Evolutionary conservation across 2,888 invertebrate species (phyloP), one percentile per base, ranked within the genome.

Genomic region (Rhimphoctona megacephalus): DNA sequence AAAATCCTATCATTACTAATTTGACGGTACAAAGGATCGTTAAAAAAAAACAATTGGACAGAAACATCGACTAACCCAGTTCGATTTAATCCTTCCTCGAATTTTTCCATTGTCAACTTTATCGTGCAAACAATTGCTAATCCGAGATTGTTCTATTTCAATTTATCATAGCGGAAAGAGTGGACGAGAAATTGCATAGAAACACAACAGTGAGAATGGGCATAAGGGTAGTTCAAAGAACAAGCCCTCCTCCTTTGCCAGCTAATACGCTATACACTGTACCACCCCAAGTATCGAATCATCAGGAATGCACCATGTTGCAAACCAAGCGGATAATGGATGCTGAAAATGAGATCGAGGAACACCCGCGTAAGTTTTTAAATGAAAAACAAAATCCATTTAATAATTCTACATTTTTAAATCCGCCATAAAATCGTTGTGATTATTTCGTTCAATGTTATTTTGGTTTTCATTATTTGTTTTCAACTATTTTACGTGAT

Each of bases 151-250:
- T 61, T 36, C 1, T 25, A 17, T 36, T 79, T 49, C 64, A 30
- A 61, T 33, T 46, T 25, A 25, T 70, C 17, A 4, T 94, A 98
- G 98, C 97, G n/a, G 97, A 98, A 88, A 95, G 97, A 89, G 96
- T 97, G 0, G 98, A 98, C 90, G 98, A 98, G 92, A 97, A 97
- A 94, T 95, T 97, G 66, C 97, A 97, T 83, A 96, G 97, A 30
- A 96, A 97, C 79, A 97, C 97, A 87, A 97, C 97, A 0, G 97
- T 98, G 25, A 96, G 97, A 84, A 98, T 98, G 97, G 97, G 98
- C 46, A 97, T 98, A 85, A 95, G 98, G 8, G 97, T 98, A 80
- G 96, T 98, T 39, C 98, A 98, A 92, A 96, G 95, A 91, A 93
- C 93, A 61, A 90, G 91, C 43, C 89, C 91, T 57, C 91, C 93